Evolutionary conservation across 2,113 vertebrate species (phyloP), one percentile per base, ranked within the genome.

Genomic region (Neolamprologus kungweensis): DNA sequence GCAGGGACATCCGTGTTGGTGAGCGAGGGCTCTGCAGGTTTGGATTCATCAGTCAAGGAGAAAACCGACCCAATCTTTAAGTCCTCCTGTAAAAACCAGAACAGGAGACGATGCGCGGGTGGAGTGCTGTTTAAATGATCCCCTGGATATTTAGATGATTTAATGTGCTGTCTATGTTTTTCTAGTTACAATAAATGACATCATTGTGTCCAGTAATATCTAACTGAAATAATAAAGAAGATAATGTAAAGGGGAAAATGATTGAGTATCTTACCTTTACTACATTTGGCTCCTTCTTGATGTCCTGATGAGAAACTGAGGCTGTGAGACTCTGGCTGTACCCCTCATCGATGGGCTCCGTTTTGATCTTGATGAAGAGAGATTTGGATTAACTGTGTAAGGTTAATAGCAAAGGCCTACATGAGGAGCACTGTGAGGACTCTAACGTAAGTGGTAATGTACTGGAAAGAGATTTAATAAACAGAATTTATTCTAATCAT

Each of bases 291-390:
- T 98, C 98, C 88, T 97, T 96, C 96, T 98, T 98, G 95, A 98
- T 97, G 94, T 95, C 92, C 88, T 95, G 93, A 8, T 97, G 92
- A 87, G 95, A 94, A 73, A 95, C 92, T 84, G 96, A 96, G 90
- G 96, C 94, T 84, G 95, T 92, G 90, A 97, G 91, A 89, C 94
- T 97, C 94, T 96, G 97, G 90, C 96, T 96, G 96, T 97, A 98
- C 91, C 96, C 97, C 89, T 98, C 97, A 93, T 98, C 97, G 81
- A 97, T 93, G 89, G 97, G 97, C 95, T 98, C 98, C 87, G 98
- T 97, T 96, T 98, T 98, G 93, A 98, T 97, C 97, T 97, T 96
- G 93, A 97, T 91, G 86, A 95, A 91, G 95, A 94, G 6, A 82
- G 9, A 95, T 92, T 92, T 94, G 91, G 96, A 96, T 95, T 96